Evolutionary conservation across 2,888 invertebrate species (phyloP), one percentile per base, ranked within the genome.

Genomic region (Nemurella pictetii): DNA sequence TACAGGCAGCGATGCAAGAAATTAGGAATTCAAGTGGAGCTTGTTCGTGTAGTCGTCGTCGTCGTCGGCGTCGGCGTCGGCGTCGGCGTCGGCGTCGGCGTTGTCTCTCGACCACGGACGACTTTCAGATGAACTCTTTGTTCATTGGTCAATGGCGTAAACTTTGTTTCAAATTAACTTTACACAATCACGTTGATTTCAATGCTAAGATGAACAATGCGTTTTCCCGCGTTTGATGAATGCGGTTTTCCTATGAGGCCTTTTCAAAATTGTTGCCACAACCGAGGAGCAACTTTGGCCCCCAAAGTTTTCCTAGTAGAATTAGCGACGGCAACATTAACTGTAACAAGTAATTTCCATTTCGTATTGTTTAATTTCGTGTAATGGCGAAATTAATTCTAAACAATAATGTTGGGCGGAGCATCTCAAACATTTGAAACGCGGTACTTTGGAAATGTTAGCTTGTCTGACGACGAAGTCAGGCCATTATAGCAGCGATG

Each of bases 21-120:
- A 78, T 78, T 78, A 78, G 27, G 75, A 55, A 55, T 55, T 55
- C 55, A 55, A 55, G 55, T 55, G 55, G 55, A 20, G 55, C 55
- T 55, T 55, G 55, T 55, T 55, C 55, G 55, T 7, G 55, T 55
- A 3, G 32, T 3, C 32, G 32, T 32, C 32, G 32, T 5, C 4
- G 32, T 32, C 32, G 55, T 7, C 55, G 55, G 9, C 55, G 55
- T 55, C 32, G 32, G 32, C 32, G 32, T 32, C 32, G 32, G 9
- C 4, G 32, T 32, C 32, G 32, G 32, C 55, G 55, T 55, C 55
- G 15, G 9, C 55, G 9, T 12, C 55, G 55, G 9, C 55, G 55
- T 55, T 55, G 55, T 55, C 55, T 55, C 55, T 55, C n/a, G 55
- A 55, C 9, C 12, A 20, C 20, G 9, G n/a, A 12, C 55, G 55